phyloP scores from a whole-genome alignment of 2,888 invertebrate genomes.

The Busseola fusca region DNA sequence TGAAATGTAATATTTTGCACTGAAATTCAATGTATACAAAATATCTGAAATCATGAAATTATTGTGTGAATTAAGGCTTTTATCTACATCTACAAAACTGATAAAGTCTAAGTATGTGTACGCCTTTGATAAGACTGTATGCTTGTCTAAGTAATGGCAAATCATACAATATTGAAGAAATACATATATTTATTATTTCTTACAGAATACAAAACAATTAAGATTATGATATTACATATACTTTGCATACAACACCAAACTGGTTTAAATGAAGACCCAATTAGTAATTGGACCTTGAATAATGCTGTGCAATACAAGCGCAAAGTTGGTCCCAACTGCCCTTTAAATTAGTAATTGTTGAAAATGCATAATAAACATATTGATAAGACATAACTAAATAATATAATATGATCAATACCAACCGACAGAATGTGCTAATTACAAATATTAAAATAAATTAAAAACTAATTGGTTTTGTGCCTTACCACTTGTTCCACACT shows the following conservation, averaged over 20 bases:
- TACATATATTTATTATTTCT: conserved; percentile 67
- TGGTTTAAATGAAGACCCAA: conserved; percentile 58
- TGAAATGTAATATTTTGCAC: neutral
- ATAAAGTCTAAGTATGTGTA: conserved; percentile 51
- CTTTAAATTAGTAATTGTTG: conserved; percentile 49
- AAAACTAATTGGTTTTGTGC: conserved; percentile 59
- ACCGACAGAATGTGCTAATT: conserved; percentile 53
- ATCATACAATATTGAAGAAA: conserved; percentile 63
- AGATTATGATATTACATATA: conserved; percentile 71
- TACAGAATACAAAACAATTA: conserved; percentile 73
- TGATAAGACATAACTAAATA: conserved; percentile 49
- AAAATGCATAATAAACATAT: conserved; percentile 62
- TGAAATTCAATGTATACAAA: conserved; percentile 1
- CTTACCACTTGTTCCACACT: conserved; percentile 44
- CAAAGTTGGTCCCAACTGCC: conserved; percentile 64
- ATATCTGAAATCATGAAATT: conserved; percentile 30
- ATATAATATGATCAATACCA: conserved; percentile 48
- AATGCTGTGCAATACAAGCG: conserved; percentile 54
- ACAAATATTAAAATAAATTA: conserved; percentile 54
- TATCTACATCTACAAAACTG: conserved; percentile 56
- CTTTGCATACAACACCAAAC: conserved; percentile 65
- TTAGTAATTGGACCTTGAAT: conserved; percentile 52
- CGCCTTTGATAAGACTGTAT: conserved; percentile 52
- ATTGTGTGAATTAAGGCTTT: conserved; percentile 39
- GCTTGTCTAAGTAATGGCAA: conserved; percentile 27